phyloP scores from a whole-genome alignment of 1,140 invertebrate species.

The Dendrolimus punctatus region DNA sequence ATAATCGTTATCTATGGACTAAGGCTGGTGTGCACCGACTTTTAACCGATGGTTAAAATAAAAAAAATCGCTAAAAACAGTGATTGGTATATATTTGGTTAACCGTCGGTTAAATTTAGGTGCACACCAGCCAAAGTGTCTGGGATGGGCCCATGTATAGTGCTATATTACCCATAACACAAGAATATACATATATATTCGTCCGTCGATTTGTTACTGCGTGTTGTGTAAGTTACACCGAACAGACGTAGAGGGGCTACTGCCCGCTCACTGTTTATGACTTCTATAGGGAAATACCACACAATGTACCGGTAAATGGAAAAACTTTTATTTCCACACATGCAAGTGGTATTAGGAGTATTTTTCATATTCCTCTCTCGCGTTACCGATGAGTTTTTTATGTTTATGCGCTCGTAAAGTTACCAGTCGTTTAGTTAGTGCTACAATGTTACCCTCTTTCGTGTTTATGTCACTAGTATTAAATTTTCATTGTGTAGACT shows the following conservation, averaged over 20 bases:
- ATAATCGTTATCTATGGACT: too few relatives aligned
- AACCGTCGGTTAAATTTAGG: too few relatives aligned
- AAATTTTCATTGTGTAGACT: not conserved
- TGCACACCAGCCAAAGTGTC: too few relatives aligned
- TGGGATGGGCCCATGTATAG: too few relatives aligned
- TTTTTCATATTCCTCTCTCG: conserved; percentile 53
- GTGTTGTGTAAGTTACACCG: too few relatives aligned
- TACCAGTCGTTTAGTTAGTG: conserved; percentile 45
- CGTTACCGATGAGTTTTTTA: conserved; percentile 59
- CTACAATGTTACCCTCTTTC: conserved; percentile 42
- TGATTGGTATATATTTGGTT: too few relatives aligned
- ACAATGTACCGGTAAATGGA: conserved; percentile 56
- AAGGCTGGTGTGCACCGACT: too few relatives aligned
- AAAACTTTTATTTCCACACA: conserved; percentile 66
- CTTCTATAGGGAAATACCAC: conserved; percentile 68
- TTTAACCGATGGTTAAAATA: too few relatives aligned
- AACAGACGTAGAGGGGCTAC: conserved; percentile 4
- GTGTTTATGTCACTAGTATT: conserved; percentile 37
- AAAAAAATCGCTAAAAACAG: too few relatives aligned
- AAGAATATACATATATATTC: too few relatives aligned
- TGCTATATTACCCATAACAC: too few relatives aligned
- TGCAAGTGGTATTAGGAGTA: conserved; percentile 48
- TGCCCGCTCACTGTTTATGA: conserved; percentile 58
- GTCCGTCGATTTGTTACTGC: too few relatives aligned
- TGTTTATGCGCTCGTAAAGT: conserved; percentile 63